Evolutionary conservation across 2,888 invertebrate species (phyloP), one percentile per base, ranked within the genome.

Genomic region (Diogma glabrata): DNA sequence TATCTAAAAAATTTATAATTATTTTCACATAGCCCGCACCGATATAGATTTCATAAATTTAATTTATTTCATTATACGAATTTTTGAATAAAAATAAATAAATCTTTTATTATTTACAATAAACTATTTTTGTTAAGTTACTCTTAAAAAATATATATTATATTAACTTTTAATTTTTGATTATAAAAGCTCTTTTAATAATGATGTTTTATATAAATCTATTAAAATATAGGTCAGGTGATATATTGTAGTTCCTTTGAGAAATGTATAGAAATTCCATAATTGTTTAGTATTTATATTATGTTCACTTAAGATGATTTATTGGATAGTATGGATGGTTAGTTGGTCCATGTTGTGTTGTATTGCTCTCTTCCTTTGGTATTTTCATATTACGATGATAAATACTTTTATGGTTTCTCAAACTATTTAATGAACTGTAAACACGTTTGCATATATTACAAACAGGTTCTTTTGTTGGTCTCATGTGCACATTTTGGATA

Each of bases 391-490:
- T 81, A 74, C 89, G 82, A 75, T 89, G 89, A 74, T 89, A 89
- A 78, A 90, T 88, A 72, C 88, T 88, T 81, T 88, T 88, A 79
- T 89, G 89, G 77, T 89, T 89, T 72, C 89, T 79, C 66, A 89
- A 79, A 70, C 87, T 88, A 78, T 89, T 89, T 66, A 89, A 78
- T 69, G 88, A 89, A 78, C 88, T 87, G 78, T 89, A 90, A 63
- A 88, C 88, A 69, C 89, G 84, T 73, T 88, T 87, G 78, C 89
- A 90, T 70, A 89, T 87, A 77, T 87, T 88, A 79, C 89, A 90
- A 69, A 88, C 87, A 60, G 88, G 88, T 75, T 87, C 87, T 75
- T 88, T 81, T 70, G 87, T 86, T 64, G 88, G 88, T 66, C 87
- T 79, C 83, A 87, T 87, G 76, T 89, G 89, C 65, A 88, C 88